A percentile compares a stretch with the other conserved stretches of the same genome.
Evolutionary conservation across 2,113 vertebrate species (phyloP).

Genomic region (Formicarius rufipectus): DNA sequence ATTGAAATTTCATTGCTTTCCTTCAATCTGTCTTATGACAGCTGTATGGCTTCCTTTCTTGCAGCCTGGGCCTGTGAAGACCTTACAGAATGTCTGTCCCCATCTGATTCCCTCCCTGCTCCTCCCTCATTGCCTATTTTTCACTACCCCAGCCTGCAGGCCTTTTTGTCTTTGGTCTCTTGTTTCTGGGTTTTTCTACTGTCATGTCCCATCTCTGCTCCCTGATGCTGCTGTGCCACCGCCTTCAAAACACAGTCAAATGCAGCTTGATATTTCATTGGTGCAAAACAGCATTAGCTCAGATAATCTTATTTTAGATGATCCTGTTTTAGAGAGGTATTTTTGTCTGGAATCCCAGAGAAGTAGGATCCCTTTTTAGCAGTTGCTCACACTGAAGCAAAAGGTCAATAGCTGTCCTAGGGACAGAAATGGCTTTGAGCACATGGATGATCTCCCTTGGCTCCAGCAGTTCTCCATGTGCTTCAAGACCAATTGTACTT

Average conservation of each 20-base stretch:
- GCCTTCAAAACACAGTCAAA: background rate
- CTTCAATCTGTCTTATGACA: background rate
- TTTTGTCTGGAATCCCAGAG: background rate
- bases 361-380: background rate
- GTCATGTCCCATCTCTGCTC: background rate
- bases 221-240: background rate
- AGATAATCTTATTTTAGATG: background rate
- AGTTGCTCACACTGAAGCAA: background rate
- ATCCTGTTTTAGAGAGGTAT: background rate
- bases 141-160: background rate
- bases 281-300: background rate
- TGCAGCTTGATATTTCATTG: background rate
- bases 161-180: background rate
- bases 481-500: background rate
- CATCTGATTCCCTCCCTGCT: background rate
- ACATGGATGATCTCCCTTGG: background rate
- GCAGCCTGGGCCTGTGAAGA: background rate
- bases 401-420: background rate
- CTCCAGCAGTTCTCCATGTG: background rate
- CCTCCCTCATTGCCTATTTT: background rate
- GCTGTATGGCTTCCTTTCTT: background rate
- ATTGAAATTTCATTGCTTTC: background rate
- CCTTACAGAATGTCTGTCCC: background rate
- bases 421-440: background rate
- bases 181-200: background rate